These are phyloP conservation scores for Aspidoscelis tigris DNA, from an alignment of 2,113 vertebrate genomes.

Conservation along the genomic window DNA sequence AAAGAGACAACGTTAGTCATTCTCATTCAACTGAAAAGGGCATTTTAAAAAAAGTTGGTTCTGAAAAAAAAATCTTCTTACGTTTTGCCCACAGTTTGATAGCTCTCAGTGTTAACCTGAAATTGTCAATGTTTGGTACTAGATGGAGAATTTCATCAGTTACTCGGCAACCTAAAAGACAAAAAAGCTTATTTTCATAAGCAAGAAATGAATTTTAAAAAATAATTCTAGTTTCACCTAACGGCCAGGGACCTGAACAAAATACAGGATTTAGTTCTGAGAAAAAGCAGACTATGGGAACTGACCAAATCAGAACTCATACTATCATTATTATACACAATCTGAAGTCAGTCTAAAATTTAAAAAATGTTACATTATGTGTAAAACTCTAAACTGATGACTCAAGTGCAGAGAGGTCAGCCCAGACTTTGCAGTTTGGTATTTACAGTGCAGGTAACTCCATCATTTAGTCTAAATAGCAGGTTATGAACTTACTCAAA, in stretches of 20 bases:
- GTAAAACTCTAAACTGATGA: no score
- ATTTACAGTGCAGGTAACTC: background rate
- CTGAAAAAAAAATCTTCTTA: slow-evolving; percentile 76
- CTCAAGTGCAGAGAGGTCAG: no score
- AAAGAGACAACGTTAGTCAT: slow-evolving; percentile 65
- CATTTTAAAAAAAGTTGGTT: slow-evolving; percentile 54
- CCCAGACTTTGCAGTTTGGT: no score
- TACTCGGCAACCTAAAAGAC: slow-evolving; percentile 88
- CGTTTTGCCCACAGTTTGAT: slow-evolving; percentile 96
- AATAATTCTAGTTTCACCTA: background rate
- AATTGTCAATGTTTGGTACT: slow-evolving; percentile 92
- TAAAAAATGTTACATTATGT: background rate
- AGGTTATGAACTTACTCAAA: background rate
- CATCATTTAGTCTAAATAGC: background rate
- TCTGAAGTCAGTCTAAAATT: background rate
- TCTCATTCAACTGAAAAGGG: slow-evolving; percentile 20
- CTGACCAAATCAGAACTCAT: background rate
- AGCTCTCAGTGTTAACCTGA: slow-evolving; percentile 90
- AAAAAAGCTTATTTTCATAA: slow-evolving; percentile 45
- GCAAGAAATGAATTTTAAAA: background rate
- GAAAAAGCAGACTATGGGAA: background rate
- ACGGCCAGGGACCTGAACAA: background rate
- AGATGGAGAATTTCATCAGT: slow-evolving; percentile 92
- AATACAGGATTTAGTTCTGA: background rate
- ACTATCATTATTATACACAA: background rate